phyloP scores from a whole-genome alignment of 35 echinoderm and acorn worm genomes.

The Stichopus chloronotus region DNA sequence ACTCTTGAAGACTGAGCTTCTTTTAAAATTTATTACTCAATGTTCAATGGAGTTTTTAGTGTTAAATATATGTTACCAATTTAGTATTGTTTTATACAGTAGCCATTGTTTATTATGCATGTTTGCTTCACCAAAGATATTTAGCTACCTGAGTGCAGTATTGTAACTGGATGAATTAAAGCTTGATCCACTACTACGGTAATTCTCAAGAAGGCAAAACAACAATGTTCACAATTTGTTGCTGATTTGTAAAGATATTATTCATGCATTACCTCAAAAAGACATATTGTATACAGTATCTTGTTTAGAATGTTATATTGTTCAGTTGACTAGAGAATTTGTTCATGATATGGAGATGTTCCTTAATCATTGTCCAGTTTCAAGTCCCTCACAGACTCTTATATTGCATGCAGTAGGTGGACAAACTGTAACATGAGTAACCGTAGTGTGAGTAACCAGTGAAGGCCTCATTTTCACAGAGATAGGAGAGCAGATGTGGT shows the following conservation, averaged over 20 bases:
- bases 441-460: not conserved
- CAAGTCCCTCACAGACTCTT: not conserved
- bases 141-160: constrained; percentile 37
- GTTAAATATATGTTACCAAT: not conserved
- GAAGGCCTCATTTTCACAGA: not conserved
- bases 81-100: not conserved
- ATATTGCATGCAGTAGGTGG: not conserved
- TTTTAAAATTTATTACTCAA: not conserved
- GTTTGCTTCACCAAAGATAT: not conserved
- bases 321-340: not conserved
- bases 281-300: not conserved
- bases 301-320: not conserved
- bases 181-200: not conserved
- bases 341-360: not conserved
- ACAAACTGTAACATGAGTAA: not conserved
- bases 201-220: not conserved
- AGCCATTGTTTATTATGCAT: not conserved
- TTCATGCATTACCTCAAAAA: constrained; percentile 34
- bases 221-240: constrained; percentile 42
- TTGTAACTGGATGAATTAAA: not conserved
- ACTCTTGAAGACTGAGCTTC: not conserved
- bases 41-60: constrained; percentile 16
- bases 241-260: constrained; percentile 42
- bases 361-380: not conserved
- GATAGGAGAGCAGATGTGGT: not conserved